phyloP scores from a whole-genome alignment of 2,888 invertebrate genomes.

The Trypoxylon attenuatum region DNA sequence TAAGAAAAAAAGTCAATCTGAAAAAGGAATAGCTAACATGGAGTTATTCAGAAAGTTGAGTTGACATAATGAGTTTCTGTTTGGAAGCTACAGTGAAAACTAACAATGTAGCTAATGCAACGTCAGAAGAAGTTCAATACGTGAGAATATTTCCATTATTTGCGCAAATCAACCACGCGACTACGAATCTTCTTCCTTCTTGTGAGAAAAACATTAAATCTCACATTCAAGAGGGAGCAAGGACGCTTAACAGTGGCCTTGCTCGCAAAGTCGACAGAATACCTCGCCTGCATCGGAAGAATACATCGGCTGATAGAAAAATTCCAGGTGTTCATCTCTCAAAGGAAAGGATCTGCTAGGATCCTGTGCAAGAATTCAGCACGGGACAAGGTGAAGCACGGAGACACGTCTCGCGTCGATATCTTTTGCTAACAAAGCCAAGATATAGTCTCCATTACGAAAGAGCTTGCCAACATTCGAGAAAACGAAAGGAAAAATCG shows the following conservation, averaged over 20 bases:
- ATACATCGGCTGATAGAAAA: background rate
- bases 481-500: too few relatives aligned
- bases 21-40: too few relatives aligned
- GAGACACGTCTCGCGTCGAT: background rate
- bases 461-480: too few relatives aligned
- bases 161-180: slow-evolving; percentile 2
- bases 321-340: background rate
- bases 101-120: too few relatives aligned
- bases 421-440: background rate
- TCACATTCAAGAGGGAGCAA: background rate
- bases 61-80: too few relatives aligned
- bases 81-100: too few relatives aligned
- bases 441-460: background rate
- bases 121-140: too few relatives aligned
- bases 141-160: slow-evolving; percentile 28
- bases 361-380: background rate
- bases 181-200: background rate
- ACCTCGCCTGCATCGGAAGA: background rate
- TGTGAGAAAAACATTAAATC: background rate
- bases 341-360: background rate
- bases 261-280: background rate
- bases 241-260: background rate
- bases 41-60: too few relatives aligned
- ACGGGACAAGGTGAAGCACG: background rate
- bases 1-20: too few relatives aligned